phyloP scores from a whole-genome alignment of 2,888 invertebrate genomes.

The Zhengitettix transpicula region DNA sequence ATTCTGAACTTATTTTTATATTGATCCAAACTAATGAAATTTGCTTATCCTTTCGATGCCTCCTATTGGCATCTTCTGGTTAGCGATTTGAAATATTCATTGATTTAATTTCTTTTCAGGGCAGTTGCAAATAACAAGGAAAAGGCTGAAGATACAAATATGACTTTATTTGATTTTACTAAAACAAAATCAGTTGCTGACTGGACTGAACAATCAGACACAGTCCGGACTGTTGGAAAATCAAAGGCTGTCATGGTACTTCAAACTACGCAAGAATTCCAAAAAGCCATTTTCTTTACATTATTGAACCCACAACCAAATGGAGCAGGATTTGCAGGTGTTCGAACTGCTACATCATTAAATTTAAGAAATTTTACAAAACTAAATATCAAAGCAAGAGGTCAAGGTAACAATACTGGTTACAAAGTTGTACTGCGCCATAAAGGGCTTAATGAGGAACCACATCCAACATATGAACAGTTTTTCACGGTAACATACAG shows the following conservation, averaged over 20 bases:
- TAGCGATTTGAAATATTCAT: too few relatives aligned
- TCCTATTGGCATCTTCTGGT: too few relatives aligned
- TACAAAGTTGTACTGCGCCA: conserved; percentile 45
- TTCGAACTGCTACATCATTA: conserved; percentile 31
- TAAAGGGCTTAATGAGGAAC: conserved; percentile 35
- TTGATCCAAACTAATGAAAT: too few relatives aligned
- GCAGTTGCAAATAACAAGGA: too few relatives aligned
- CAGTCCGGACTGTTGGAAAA: conserved; percentile 44
- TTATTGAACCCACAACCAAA: conserved; percentile 47
- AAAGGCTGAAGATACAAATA: neutral
- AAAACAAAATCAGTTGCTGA: conserved; percentile 30
- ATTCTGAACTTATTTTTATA: too few relatives aligned
- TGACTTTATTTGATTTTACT: conserved; percentile 40
- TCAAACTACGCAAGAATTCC: conserved; percentile 39
- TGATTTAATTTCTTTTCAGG: too few relatives aligned
- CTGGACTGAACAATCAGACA: conserved; percentile 48
- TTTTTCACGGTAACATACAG: conserved; percentile 22
- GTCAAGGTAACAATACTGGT: conserved; percentile 38
- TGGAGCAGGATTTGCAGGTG: conserved; percentile 49
- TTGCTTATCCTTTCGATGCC: too few relatives aligned
- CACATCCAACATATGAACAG: conserved; percentile 43
- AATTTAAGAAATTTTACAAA: conserved; percentile 32
- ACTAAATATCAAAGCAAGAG: conserved; percentile 36
- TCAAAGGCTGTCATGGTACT: conserved; percentile 42
- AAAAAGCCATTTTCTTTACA: conserved; percentile 44